Evolutionary conservation across 2,888 invertebrate species (phyloP).

Genomic region (Didymodactylos carnosus): DNA sequence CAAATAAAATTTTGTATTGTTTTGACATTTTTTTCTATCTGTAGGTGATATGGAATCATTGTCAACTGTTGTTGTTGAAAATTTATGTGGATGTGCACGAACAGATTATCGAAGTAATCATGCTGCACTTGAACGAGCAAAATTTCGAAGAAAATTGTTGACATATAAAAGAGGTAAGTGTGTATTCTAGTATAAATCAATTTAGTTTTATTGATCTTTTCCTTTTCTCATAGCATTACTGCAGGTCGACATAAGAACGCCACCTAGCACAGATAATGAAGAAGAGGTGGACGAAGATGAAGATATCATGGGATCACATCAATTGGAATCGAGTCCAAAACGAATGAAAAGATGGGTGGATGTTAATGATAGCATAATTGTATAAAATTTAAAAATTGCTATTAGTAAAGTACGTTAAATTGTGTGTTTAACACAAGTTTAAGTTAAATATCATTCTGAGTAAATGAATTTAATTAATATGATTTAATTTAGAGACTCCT

Average conservation of each 20-base stretch:
- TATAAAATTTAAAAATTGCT: no score
- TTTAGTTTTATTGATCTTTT: not conserved
- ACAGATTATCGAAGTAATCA: constrained; percentile 10
- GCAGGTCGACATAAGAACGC: no score
- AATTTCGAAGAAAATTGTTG: not conserved
- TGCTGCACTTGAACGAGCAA: constrained; percentile 3
- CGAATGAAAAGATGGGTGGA: not conserved
- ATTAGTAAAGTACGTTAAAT: no score
- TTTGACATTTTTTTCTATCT: not conserved
- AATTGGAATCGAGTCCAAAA: not conserved
- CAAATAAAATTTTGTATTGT: not conserved
- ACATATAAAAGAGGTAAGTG: not conserved
- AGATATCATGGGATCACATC: not conserved
- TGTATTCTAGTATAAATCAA: not conserved
- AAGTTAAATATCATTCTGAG: no score
- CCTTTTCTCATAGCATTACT: no score
- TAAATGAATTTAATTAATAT: no score
- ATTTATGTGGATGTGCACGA: constrained; percentile 7
- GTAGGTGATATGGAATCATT: not conserved
- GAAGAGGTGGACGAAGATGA: not conserved
- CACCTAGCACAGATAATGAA: not conserved
- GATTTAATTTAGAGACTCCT: no score
- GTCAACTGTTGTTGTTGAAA: constrained; percentile 3
- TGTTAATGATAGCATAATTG: no score
- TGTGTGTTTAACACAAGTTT: no score